Conservation (phyloP, 2,888 invertebrate genomes). For the Drosophila mayaguana region DNA sequence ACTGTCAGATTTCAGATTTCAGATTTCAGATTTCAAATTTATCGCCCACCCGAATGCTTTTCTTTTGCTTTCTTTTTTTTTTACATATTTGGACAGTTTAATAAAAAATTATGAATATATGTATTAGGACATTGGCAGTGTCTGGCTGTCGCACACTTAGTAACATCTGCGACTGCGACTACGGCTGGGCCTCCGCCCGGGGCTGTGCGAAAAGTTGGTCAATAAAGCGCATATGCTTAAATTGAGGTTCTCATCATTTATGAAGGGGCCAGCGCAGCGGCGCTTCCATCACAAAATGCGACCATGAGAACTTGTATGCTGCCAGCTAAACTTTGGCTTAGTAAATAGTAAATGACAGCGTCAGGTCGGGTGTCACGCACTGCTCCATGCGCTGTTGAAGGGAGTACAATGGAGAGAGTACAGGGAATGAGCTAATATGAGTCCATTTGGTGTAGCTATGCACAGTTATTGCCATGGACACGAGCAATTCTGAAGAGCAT, state of each 20-base stretch:
- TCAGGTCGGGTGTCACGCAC: background rate
- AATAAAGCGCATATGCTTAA: slow-evolving; percentile 7
- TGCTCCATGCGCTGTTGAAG: background rate
- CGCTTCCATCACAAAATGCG: slow-evolving; percentile 9
- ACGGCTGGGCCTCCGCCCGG: background rate
- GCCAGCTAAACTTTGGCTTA: slow-evolving; percentile 6
- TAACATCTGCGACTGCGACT: background rate
- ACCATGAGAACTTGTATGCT: background rate
- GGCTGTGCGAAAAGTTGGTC: slow-evolving; percentile 1
- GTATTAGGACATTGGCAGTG: background rate
- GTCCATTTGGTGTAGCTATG: background rate
- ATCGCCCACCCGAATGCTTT: background rate
- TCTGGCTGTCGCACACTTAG: background rate
- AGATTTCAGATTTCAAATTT: slow-evolving; percentile 7
- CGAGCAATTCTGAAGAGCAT: too few species aligned
- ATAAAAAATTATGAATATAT: slow-evolving; percentile 1
- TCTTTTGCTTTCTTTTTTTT: background rate
- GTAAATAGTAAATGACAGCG: background rate
- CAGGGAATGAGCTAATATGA: background rate
- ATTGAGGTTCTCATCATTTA: slow-evolving; percentile 1
- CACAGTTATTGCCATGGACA: background rate
- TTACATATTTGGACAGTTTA: slow-evolving; percentile 5
- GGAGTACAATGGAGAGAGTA: accelerated
- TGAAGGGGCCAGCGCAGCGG: background rate
- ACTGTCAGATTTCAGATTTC: slow-evolving; percentile 9